Evolutionary conservation across 2,113 vertebrate species (phyloP), one percentile per base, ranked within the genome.

Genomic region (Ceratotherium simum): DNA sequence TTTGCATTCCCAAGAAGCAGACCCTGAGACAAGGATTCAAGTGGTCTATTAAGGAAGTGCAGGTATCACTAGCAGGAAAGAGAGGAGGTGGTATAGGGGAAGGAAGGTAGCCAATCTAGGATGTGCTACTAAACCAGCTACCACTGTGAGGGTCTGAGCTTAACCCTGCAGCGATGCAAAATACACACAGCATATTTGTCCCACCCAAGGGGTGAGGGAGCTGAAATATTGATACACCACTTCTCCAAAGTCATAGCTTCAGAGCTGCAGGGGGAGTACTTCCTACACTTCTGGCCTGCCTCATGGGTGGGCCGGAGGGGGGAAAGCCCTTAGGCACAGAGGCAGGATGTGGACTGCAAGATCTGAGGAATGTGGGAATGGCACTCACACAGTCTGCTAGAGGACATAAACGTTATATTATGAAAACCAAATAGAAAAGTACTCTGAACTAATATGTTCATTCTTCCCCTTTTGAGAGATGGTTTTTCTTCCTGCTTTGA

Each of bases 401-500:
- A 73, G 62, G 67, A 51, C 25, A 14, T 23, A 42, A 65, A 42
- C 62, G 1, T 46, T 67, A 29, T 72, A 33, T 67, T 58, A 64
- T 18, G 90, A 46, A 87, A 83, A 62, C 75, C 51, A 82, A 58
- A 65, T 12, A 56, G 62, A 42, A 65, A 64, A 85, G 31, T 42
- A 6, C 62, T 78, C 36, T 75, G 42, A 91, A 69, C 42, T 76
- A 31, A 27, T 58, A 54, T 65, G 31, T 42, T 81, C 12, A 36
- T 78, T 78, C 54, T 64, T 36, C 14, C 51, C 4, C 46, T 76
- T 16, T 36, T 42, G 48, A 60, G 14, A 46, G 58, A 62, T 65
- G 29, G 4, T 54, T 90, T 96, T 97, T n/a, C 67, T 85, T 60
- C 73, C 56, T 62, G 18, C 54, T 89, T 84, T 56, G 33, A 80